Conservation (phyloP, 1,140 invertebrate species). For the Ceratosolen solmsi region DNA sequence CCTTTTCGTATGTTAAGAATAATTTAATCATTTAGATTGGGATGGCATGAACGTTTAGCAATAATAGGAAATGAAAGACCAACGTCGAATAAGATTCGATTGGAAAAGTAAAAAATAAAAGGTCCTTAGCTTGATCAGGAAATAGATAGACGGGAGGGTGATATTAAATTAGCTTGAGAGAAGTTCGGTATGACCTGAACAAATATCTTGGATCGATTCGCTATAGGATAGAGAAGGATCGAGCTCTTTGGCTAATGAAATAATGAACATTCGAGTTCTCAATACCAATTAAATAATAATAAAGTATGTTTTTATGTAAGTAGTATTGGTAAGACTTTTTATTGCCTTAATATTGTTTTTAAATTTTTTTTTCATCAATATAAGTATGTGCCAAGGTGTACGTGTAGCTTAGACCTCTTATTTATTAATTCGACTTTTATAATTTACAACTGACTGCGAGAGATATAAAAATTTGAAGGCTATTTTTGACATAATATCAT, state of each 20-base stretch:
- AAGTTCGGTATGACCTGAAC: neutral
- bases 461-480: too few species aligned
- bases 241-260: neutral
- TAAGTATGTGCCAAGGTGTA: too few species aligned
- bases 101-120: neutral
- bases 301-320: too few species aligned
- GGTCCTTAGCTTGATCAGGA: neutral
- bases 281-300: neutral
- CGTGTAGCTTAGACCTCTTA: too few species aligned
- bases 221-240: neutral
- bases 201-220: neutral
- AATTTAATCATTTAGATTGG: neutral
- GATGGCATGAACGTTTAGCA: too few species aligned
- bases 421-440: too few species aligned
- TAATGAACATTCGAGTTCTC: neutral
- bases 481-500: too few species aligned
- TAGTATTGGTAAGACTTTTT: neutral
- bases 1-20: too few species aligned
- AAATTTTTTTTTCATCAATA: too few species aligned
- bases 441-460: too few species aligned
- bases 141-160: neutral
- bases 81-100: neutral
- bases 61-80: too few species aligned
- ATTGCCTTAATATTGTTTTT: too few species aligned
- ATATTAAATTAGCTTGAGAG: slow-evolving; percentile 12